These are phyloP conservation scores for Ovibos moschatus DNA, from an alignment of 2,113 vertebrate genomes.

Conservation along the genomic window DNA sequence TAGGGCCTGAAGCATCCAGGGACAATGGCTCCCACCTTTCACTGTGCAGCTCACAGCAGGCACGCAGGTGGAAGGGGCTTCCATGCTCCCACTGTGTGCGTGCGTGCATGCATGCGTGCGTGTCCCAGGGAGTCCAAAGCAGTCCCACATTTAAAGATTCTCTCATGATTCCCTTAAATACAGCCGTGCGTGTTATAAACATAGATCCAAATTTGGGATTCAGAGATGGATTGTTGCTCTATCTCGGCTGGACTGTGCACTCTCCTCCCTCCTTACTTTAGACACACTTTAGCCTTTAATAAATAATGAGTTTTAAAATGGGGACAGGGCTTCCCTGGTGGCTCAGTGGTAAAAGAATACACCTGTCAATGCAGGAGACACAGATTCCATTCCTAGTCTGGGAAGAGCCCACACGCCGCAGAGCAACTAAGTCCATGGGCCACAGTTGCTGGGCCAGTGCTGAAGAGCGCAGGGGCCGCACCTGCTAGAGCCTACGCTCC, in stretches of 20 bases:
- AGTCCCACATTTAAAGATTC: not conserved
- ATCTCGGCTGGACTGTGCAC: not conserved
- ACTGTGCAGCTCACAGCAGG: not conserved
- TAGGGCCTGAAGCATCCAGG: accelerated
- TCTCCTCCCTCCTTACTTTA: not conserved
- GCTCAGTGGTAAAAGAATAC: not conserved
- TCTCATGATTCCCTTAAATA: not conserved
- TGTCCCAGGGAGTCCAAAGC: not conserved
- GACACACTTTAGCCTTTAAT: not conserved
- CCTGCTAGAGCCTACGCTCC: not conserved
- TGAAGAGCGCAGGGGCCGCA: accelerated
- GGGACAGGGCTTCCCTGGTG: not conserved
- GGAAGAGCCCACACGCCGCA: not conserved
- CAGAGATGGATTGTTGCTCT: not conserved
- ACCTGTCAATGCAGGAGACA: not conserved
- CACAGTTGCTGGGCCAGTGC: not conserved
- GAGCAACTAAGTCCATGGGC: not conserved
- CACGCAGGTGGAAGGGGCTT: accelerated
- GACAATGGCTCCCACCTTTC: not conserved
- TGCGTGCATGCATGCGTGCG: accelerated
- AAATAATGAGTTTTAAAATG: not conserved
- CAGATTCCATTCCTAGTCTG: not conserved
- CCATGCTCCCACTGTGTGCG: accelerated
- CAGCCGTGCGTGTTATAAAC: not conserved
- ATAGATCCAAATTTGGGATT: not conserved